Conservation (phyloP, 1,140 invertebrate species). For the Lutraria rhynchaena region DNA sequence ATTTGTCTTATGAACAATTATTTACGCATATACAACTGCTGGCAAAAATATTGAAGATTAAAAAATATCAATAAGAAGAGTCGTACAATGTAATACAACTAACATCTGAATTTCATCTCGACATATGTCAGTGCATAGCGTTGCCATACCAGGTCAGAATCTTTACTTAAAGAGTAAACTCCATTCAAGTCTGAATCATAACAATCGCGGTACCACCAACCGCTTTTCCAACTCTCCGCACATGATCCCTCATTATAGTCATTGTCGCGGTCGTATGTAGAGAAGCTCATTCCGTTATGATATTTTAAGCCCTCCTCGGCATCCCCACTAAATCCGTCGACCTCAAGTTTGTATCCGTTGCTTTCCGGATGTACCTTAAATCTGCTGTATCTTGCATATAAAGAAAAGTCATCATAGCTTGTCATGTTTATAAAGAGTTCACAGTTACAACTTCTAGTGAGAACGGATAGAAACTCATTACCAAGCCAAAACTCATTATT, state of each 20-base stretch:
- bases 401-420: slow-evolving; percentile 3
- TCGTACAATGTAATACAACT: too few species aligned
- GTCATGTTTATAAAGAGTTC: slow-evolving; percentile 58
- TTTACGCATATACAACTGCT: too few species aligned
- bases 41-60: too few species aligned
- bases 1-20: too few species aligned
- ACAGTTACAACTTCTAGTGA: slow-evolving; percentile 83
- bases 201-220: slow-evolving; percentile 55
- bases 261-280: slow-evolving; percentile 50
- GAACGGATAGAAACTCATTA: slow-evolving; percentile 36
- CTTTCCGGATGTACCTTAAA: slow-evolving; percentile 37
- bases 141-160: too few species aligned
- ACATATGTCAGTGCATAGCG: too few species aligned
- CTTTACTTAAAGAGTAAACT: too few species aligned
- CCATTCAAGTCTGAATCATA: slow-evolving; percentile 52
- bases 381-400: slow-evolving; percentile 26
- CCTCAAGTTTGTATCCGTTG: slow-evolving; percentile 13
- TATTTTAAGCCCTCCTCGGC: slow-evolving; percentile 66
- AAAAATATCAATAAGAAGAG: too few species aligned
- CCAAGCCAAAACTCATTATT: slow-evolving; percentile 84
- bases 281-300: slow-evolving; percentile 52
- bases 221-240: slow-evolving; percentile 37
- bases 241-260: slow-evolving; percentile 27
- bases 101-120: too few species aligned
- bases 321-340: slow-evolving; percentile 47